A percentile compares a stretch with the other conserved stretches of the same genome.
Conservation (phyloP, 2,113 vertebrate species). For the Pituophis catenifer region DNA sequence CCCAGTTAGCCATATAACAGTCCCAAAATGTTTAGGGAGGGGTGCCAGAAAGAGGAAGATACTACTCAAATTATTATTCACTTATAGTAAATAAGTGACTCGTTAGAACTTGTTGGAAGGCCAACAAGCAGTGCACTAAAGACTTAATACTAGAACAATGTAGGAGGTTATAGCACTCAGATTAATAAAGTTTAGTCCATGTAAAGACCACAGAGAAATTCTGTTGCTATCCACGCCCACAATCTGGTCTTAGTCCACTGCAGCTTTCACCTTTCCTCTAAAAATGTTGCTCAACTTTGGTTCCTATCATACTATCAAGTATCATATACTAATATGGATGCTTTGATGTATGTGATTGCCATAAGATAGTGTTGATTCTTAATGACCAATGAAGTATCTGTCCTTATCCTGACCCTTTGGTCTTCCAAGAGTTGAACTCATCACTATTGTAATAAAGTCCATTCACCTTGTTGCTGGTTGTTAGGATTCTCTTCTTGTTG, state of each 20-base stretch:
- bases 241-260: not conserved
- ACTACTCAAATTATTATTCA: not conserved
- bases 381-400: not conserved
- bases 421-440: not conserved
- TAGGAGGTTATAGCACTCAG: not conserved
- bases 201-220: not conserved
- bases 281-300: not conserved
- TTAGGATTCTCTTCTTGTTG: not conserved
- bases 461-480: not conserved
- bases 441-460: not conserved
- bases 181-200: not conserved
- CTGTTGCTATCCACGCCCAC: not conserved
- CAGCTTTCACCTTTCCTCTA: not conserved
- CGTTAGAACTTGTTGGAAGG: not conserved
- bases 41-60: not conserved
- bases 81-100: not conserved
- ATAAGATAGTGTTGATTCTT: not conserved
- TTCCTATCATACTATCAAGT: not conserved
- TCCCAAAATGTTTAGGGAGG: not conserved
- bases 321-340: not conserved
- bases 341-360: not conserved
- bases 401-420: not conserved
- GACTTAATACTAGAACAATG: not conserved
- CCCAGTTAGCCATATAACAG: not conserved
- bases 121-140: not conserved